Evolutionary conservation across 2,888 invertebrate genomes (phyloP).

Genomic region (Athalia circularis): DNA sequence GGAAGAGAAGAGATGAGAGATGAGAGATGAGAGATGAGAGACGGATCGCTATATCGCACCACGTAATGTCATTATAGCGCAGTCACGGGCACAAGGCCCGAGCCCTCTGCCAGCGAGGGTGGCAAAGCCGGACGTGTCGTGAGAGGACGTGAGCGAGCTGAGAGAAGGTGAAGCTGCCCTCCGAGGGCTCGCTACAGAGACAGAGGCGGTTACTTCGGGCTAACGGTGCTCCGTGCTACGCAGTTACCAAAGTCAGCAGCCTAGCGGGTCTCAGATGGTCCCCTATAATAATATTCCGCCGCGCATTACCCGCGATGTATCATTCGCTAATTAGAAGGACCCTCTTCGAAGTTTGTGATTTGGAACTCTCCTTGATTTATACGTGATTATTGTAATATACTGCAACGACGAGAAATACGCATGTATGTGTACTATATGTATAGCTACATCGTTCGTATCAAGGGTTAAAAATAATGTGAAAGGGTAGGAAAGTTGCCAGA

Average conservation of each 20-base stretch:
- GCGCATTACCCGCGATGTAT: slow-evolving; percentile 24
- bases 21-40: slow-evolving; percentile 19
- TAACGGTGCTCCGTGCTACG: background rate
- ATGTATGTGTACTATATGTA: too few relatives aligned
- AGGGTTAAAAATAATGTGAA: background rate
- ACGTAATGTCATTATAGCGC: slow-evolving; percentile 42
- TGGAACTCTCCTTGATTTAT: background rate
- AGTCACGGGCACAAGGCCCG: slow-evolving; percentile 32
- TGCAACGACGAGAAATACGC: too few relatives aligned
- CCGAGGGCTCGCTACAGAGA: background rate
- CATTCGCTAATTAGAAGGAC: slow-evolving; percentile 38
- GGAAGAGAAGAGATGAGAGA: background rate
- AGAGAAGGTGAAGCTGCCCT: slow-evolving; percentile 17
- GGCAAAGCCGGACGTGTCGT: slow-evolving; percentile 35
- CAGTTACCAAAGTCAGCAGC: slow-evolving; percentile 15
- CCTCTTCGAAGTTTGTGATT: slow-evolving; percentile 3
- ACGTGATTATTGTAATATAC: too few relatives aligned
- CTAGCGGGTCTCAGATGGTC: slow-evolving; percentile 31
- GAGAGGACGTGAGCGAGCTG: slow-evolving; percentile 32
- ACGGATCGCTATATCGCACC: slow-evolving; percentile 36
- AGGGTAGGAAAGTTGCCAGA: background rate
- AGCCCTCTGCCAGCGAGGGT: slow-evolving; percentile 22
- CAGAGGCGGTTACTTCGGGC: background rate
- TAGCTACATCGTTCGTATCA: background rate
- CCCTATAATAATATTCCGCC: slow-evolving; percentile 7